Evolutionary conservation across 2,797 vertebrate genomes (phyloP), one percentile per base, ranked within the genome.

Genomic region (Megaceryle alcyon): DNA sequence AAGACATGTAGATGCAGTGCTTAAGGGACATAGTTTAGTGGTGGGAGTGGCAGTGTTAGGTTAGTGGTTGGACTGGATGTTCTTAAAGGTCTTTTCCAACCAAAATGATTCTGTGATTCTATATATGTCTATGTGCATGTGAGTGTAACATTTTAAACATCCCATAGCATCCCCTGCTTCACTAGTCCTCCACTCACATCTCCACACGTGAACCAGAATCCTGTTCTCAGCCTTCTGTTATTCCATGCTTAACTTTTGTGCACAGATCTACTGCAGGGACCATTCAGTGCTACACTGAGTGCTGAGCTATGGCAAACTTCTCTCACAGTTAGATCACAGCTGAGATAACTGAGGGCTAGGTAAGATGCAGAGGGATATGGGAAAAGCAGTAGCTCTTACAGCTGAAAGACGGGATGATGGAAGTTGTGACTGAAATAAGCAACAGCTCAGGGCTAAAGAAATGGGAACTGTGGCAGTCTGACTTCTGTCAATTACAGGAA

Each of bases 241-340:
- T 7, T 76, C 69, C 31, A 57, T 1, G 5, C 41, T 57, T 66
- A 43, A 61, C 29, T 84, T 71, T 23, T 2, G 1, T 0, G 0
- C 31, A 12, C 29, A 44, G 49, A 33, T 19, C 57, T 56, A 19
- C 59, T 65, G 28, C 28, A 63, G 20, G 16, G 13, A 80, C 35
- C 0, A 0, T 25, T 46, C 46, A 71, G 56, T 3, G 2, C 37
- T 51, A 59, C 43, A n/a, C 19, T 35, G 43, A 60, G 35, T 33
- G 22, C 23, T 65, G 59, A 71, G 22, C 44, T 48, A 16, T 4
- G n/a, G 43, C 37, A 77, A 88, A 78, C 7, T 28, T 17, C 46
- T 2, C 41, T 61, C 57, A 77, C 46, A n/a, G 12, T 39, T 2
- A 31, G 33, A 49, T 59, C 26, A 49, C 29, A 59, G 26, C 22